Percentiles rank a stretch among this genome's conserved stretches.
phyloP scores from a whole-genome alignment of 1,140 invertebrate species.

The Brachionus rotundiformis region DNA sequence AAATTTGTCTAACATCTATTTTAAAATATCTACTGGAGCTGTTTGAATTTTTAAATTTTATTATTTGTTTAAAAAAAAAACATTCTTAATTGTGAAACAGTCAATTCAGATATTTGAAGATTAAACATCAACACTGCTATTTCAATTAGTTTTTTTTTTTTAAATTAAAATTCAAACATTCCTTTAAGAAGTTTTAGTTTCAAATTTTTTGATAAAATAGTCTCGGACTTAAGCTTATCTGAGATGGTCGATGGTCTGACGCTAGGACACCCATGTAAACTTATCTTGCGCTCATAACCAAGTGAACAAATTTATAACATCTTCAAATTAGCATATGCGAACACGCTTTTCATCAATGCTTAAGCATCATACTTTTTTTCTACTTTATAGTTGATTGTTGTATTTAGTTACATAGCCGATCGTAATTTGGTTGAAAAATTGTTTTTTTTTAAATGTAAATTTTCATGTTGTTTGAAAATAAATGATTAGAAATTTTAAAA shows the following conservation, averaged over 20 bases:
- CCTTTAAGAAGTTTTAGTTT: neutral
- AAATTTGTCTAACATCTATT: neutral
- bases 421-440: constrained; percentile 14
- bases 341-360: constrained; percentile 27
- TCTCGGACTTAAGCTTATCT: neutral
- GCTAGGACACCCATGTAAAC: neutral
- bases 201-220: neutral
- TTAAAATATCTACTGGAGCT: neutral
- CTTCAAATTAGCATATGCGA: neutral
- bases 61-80: neutral
- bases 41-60: neutral
- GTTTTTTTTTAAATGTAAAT: constrained; percentile 34
- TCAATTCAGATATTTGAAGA: constrained; percentile 8
- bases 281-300: neutral
- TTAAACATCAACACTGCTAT: neutral
- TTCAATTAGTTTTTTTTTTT: neutral
- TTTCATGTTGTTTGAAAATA: constrained; percentile 34
- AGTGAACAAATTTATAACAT: neutral
- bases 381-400: constrained; percentile 2
- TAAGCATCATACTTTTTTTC: constrained; percentile 4
- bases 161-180: neutral
- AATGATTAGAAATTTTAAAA: neutral
- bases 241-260: neutral
- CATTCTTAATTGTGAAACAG: neutral
- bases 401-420: constrained; percentile 6